phyloP scores from a whole-genome alignment of 37 sponge, comb jelly and placozoan species.

The Oopsacas minuta region DNA sequence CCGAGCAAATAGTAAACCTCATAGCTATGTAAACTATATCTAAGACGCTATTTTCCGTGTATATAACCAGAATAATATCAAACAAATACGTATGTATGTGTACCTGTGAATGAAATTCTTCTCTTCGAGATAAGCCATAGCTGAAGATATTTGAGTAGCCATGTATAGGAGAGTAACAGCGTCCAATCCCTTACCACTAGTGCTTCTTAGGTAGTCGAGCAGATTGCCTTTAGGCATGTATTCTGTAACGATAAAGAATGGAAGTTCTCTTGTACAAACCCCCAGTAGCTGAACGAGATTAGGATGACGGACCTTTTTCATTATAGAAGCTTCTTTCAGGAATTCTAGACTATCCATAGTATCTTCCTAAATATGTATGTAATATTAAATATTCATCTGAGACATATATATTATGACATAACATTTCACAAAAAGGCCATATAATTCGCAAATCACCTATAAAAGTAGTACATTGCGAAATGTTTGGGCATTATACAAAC shows the following conservation, averaged over 20 bases:
- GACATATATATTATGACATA: neutral
- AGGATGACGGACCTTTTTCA: conserved; percentile 83
- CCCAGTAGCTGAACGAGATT: conserved; percentile 88
- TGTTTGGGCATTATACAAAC: no score
- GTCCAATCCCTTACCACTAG: conserved; percentile 50
- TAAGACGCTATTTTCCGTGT: neutral
- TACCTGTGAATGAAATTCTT: conserved; percentile 86
- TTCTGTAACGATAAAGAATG: conserved; percentile 94
- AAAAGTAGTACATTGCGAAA: no score
- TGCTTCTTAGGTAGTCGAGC: conserved; percentile 74
- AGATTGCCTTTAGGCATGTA: conserved; percentile 91
- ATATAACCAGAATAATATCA: no score
- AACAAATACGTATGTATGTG: neutral
- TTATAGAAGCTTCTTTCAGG: conserved; percentile 86
- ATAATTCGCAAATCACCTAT: no score
- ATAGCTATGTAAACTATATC: neutral
- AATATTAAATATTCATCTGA: neutral
- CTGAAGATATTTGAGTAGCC: conserved; percentile 82
- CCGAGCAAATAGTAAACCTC: no score
- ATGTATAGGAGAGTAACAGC: conserved; percentile 73
- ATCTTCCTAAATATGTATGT: conserved; percentile 51
- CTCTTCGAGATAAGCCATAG: conserved; percentile 90
- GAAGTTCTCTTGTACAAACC: conserved; percentile 80
- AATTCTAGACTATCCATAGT: conserved; percentile 86
- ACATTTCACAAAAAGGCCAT: no score